Conservation (phyloP, 2,797 vertebrate genomes). For the Falco rusticolus region DNA sequence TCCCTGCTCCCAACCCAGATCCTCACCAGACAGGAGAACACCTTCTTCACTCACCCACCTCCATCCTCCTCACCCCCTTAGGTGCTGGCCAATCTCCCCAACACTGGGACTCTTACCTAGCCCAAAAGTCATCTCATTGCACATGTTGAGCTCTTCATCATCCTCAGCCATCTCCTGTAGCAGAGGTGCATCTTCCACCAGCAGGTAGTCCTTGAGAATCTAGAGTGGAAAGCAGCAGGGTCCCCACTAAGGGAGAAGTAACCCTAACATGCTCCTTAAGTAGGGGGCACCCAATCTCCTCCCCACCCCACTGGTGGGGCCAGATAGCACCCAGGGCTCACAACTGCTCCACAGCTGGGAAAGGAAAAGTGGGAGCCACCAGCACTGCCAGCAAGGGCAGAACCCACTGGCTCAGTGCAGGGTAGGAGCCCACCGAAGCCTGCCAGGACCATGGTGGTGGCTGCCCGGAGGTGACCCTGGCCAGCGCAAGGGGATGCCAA, state of each 20-base stretch:
- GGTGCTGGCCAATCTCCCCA: neutral
- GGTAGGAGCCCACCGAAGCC: neutral
- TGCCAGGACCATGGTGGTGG: fast-evolving
- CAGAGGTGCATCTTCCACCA: slow-evolving; percentile 75
- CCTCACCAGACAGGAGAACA: neutral
- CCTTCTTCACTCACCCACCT: neutral
- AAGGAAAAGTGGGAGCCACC: neutral
- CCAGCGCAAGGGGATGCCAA: fast-evolving
- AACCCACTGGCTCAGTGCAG: neutral
- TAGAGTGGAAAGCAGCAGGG: neutral
- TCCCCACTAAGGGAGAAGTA: neutral
- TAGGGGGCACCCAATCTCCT: fast-evolving
- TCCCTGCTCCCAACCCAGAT: neutral
- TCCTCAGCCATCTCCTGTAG: slow-evolving; percentile 86
- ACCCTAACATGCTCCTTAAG: neutral
- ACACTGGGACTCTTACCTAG: slow-evolving; percentile 75
- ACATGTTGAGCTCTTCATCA: slow-evolving; percentile 84
- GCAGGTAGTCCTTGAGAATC: slow-evolving; percentile 75
- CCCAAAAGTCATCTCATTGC: slow-evolving; percentile 88
- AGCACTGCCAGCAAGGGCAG: fast-evolving
- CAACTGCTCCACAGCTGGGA: neutral
- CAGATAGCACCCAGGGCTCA: neutral
- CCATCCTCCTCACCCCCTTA: fast-evolving
- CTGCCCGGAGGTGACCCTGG: fast-evolving
- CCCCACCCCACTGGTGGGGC: fast-evolving